Evolutionary conservation across 2,888 invertebrate genomes (phyloP).

Genomic region (Piscicola geometra): DNA sequence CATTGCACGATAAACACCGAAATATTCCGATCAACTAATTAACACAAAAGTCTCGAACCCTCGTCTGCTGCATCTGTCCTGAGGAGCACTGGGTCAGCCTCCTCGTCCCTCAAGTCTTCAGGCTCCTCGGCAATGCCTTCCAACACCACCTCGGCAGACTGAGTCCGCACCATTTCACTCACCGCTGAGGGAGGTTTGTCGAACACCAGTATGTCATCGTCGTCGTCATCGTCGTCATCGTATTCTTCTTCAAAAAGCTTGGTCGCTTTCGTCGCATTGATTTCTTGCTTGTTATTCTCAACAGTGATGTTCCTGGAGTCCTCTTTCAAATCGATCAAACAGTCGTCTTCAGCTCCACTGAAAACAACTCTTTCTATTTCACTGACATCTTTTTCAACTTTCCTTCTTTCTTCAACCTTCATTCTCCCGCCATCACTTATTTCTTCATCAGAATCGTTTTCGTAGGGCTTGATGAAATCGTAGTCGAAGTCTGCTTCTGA

Average conservation of each 20-base stretch:
- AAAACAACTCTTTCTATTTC: neutral
- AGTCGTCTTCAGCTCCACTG: neutral
- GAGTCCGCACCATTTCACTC: neutral
- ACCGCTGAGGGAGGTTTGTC: constrained; percentile 8
- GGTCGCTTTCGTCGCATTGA: neutral
- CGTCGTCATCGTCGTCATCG: constrained; percentile 31
- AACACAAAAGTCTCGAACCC: too few species aligned
- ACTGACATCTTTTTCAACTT: neutral
- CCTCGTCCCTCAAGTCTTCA: constrained; percentile 31
- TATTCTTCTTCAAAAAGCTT: constrained; percentile 15
- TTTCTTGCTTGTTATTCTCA: neutral
- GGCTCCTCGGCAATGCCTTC: constrained; percentile 32
- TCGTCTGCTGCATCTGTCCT: constrained; percentile 20
- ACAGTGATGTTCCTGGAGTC: neutral
- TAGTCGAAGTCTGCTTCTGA: neutral
- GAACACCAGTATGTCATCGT: constrained; percentile 22
- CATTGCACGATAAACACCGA: too few species aligned
- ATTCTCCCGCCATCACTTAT: neutral
- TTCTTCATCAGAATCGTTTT: neutral
- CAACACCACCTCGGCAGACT: constrained; percentile 10
- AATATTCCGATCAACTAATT: too few species aligned
- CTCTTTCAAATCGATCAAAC: neutral
- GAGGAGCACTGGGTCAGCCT: constrained; percentile 26
- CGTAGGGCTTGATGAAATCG: neutral
- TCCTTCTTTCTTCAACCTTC: neutral